Percentiles rank a stretch among this genome's conserved stretches.
Evolutionary conservation across 2,888 invertebrate genomes (phyloP).

Genomic region (Calameuta idolon): DNA sequence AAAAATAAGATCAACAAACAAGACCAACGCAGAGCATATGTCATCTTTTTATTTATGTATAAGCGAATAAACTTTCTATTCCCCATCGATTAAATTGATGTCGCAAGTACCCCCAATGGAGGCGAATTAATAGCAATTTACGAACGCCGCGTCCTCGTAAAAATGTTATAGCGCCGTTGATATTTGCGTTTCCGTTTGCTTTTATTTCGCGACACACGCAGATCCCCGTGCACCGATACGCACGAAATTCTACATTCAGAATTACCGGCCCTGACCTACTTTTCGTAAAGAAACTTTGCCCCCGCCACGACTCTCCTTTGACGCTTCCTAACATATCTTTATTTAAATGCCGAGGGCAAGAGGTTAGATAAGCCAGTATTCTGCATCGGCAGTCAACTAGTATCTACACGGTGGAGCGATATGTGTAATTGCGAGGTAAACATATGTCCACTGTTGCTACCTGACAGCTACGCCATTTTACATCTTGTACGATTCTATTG

Average conservation of each 20-base stretch:
- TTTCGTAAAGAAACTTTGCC: conserved; percentile 44
- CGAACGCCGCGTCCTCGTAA: conserved; percentile 5
- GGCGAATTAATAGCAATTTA: conserved; percentile 19
- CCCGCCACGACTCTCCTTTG: conserved; percentile 26
- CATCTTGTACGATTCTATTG: not conserved
- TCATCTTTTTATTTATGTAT: not conserved
- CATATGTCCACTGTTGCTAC: not conserved
- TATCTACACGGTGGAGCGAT: not conserved
- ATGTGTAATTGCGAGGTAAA: not conserved
- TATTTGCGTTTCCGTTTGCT: not conserved
- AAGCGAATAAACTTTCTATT: conserved; percentile 17
- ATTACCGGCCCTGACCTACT: conserved; percentile 45
- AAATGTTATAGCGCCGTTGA: not conserved
- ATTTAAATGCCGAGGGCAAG: conserved; percentile 43
- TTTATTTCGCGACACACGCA: not conserved
- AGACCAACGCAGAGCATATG: not conserved
- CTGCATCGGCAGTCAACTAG: not conserved
- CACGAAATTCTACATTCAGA: conserved; percentile 22
- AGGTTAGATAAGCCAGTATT: conserved; percentile 43
- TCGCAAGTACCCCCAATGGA: conserved; percentile 11
- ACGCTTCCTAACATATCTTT: conserved; percentile 42
- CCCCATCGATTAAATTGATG: conserved; percentile 10
- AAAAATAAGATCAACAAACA: not conserved
- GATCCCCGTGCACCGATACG: conserved; percentile 17
- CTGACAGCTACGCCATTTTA: not conserved